Conservation (phyloP, 2,888 invertebrate genomes). For the Lysandra coridon region DNA sequence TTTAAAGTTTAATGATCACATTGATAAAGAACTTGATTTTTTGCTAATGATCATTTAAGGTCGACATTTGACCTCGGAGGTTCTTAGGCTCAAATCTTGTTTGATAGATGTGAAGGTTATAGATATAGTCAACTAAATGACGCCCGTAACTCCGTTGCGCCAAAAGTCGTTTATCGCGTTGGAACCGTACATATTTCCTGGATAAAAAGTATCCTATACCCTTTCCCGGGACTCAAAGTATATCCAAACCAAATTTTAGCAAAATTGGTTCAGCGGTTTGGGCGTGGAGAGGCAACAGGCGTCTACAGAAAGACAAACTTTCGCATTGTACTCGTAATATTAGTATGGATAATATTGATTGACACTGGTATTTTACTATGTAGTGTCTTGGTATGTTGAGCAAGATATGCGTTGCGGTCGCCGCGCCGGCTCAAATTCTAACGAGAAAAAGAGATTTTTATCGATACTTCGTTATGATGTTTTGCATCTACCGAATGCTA, state of each 20-base stretch:
- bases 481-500: background rate
- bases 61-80: background rate
- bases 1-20: background rate
- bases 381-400: background rate
- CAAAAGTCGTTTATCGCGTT: no score
- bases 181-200: no score
- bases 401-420: background rate
- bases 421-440: conserved; percentile 4
- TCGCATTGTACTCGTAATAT: no score
- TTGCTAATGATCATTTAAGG: conserved; percentile 11
- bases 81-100: background rate
- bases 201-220: no score
- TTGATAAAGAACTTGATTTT: conserved; percentile 24
- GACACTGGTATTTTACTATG: background rate
- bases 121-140: background rate
- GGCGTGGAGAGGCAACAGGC: no score
- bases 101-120: conserved; percentile 14
- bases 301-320: no score
- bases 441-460: background rate
- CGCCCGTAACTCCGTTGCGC: no score
- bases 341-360: background rate
- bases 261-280: no score
- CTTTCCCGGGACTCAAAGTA: no score
- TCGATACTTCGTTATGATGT: background rate
- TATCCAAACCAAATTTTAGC: no score